A percentile compares a stretch with the other conserved stretches of the same genome.
Evolutionary conservation across 1,140 invertebrate genomes (phyloP).

Genomic region (Tachypleus tridentatus): DNA sequence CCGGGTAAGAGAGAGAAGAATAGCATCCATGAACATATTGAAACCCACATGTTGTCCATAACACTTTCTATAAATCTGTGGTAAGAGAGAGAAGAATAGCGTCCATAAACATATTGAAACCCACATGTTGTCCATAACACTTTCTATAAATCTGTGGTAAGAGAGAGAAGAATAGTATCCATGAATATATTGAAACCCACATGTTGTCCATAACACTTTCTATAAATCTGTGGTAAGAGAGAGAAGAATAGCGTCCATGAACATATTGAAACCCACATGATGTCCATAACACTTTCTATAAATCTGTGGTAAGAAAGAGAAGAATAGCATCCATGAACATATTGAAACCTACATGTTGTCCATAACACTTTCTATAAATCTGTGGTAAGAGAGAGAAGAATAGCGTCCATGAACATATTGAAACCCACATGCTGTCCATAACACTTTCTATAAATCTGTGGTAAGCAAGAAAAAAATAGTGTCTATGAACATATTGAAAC

Average conservation of each 20-base stretch:
- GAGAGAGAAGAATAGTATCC: slow-evolving; percentile 30
- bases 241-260: slow-evolving; percentile 32
- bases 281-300: slow-evolving; percentile 62
- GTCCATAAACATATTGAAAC: slow-evolving; percentile 93
- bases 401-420: too few relatives aligned
- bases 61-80: slow-evolving; percentile 56
- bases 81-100: slow-evolving; percentile 67
- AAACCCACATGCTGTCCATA: slow-evolving; percentile 77
- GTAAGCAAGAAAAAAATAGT: slow-evolving; percentile 57
- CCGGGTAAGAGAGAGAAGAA: slow-evolving; percentile 63
- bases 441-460: slow-evolving; percentile 37
- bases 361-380: slow-evolving; percentile 70
- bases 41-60: slow-evolving; percentile 92
- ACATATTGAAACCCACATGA: slow-evolving; percentile 44
- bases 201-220: slow-evolving; percentile 84
- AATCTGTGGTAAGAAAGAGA: slow-evolving; percentile 40
- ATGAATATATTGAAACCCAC: slow-evolving; percentile 94
- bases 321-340: slow-evolving; percentile 88
- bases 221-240: slow-evolving; percentile 37
- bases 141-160: slow-evolving; percentile 53
- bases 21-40: slow-evolving; percentile 86
- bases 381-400: background rate
- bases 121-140: slow-evolving; percentile 88
- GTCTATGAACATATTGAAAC: slow-evolving; percentile 92
- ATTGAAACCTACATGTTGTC: slow-evolving; percentile 85